Conservation (phyloP, 92 coral and sea anemone genomes). For the Desmophyllum pertusum region DNA sequence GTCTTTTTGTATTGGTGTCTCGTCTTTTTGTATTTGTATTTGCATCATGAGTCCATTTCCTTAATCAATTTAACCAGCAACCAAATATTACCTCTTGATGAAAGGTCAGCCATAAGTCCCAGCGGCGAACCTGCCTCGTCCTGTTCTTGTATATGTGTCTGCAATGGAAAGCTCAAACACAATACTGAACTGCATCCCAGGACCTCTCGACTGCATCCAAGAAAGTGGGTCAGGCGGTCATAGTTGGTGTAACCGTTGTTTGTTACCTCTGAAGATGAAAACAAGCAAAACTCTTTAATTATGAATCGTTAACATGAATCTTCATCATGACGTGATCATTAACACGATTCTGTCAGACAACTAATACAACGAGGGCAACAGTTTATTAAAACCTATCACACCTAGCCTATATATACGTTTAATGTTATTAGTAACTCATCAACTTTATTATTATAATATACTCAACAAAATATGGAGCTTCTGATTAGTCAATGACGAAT, state of each 20-base stretch:
- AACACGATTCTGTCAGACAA: neutral
- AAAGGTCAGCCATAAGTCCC: constrained; percentile 64
- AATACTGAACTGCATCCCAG: constrained; percentile 74
- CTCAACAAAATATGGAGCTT: no score
- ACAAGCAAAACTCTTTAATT: no score
- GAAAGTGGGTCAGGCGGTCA: constrained; percentile 59
- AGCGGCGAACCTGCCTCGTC: constrained; percentile 40
- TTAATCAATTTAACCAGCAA: neutral
- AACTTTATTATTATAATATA: no score
- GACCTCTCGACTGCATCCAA: constrained; percentile 68
- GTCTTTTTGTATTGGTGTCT: no score
- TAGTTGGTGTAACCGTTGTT: constrained; percentile 39
- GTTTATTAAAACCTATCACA: no score
- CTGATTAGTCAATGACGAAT: no score
- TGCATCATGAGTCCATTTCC: no score
- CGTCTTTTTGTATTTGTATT: no score
- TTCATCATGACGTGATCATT: no score
- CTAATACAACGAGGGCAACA: neutral
- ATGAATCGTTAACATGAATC: neutral
- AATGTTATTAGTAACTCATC: no score
- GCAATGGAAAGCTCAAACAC: constrained; percentile 44
- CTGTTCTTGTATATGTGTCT: neutral
- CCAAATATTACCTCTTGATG: constrained; percentile 46
- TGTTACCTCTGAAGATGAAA: constrained; percentile 15
- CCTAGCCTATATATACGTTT: no score